Evolutionary conservation across 2,797 vertebrate species (phyloP), one percentile per base, ranked within the genome.

Genomic region (Mormyrops boulengeri): DNA sequence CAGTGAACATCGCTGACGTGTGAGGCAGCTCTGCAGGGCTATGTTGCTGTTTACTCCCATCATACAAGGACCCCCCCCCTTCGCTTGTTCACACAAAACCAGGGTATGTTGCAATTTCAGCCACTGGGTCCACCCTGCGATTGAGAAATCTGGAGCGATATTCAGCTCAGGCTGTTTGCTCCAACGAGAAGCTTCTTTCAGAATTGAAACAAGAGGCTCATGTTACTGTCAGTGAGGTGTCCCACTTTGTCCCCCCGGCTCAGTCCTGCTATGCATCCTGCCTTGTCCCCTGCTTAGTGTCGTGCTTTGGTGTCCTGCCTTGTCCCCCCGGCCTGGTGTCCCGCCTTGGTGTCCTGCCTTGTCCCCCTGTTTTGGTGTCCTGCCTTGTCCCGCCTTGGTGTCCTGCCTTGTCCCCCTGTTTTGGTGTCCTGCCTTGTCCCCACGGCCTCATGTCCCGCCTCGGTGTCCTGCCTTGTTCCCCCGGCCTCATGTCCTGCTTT

Each of bases 91-190:
- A 66, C 60, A 66, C 60, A 30, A 9, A 66, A 8, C 38, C 44
- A 44, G 7, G 38, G 6, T 84, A 47, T 87, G 84, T 87, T 34
- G 17, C 47, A 86, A 55, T 44, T 53, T 87, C 7, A 4, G 9
- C 84, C 17, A 4, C 84, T 73, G 9, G 4, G 60, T 49, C 19
- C 38, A 87, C 55, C 52, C 69, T 77, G 47, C 6, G 62, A 80
- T 88, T 90, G 89, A 88, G 89, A 80, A 87, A 88, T 88, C 85
- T 41, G n/a, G 8, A 87, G 6, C 44, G 22, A 19, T 52, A 66
- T 88, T 88, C 66, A 57, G 26, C 9, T 34, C 19, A 17, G 12
- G 49, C 14, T 90, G 38, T 88, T 55, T 80, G 47, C 50, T 69
- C 2, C 53, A 82, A 69, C 38, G 1, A 17, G 73, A 90, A 66